These are phyloP conservation scores for Caranx ignobilis DNA, from an alignment of 2,113 vertebrate species.

Conservation along the genomic window DNA sequence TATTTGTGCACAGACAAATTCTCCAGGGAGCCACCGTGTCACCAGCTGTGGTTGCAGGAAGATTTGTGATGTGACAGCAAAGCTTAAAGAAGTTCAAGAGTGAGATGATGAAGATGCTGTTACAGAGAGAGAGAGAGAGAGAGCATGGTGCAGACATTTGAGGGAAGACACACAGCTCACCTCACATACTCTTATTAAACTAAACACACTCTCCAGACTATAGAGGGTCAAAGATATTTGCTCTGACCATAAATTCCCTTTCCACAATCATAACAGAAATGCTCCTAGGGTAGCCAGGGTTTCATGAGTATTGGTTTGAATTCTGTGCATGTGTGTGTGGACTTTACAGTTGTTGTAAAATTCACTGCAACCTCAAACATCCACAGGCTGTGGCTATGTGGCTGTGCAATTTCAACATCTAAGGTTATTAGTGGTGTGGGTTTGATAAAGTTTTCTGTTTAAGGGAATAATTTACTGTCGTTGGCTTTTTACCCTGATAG, in stretches of 20 bases:
- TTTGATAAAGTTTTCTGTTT: too few species aligned
- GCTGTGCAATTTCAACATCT: too few species aligned
- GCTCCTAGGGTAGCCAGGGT: background rate
- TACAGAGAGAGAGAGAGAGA: background rate
- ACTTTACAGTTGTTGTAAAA: too few species aligned
- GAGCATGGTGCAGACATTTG: background rate
- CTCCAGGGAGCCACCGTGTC: background rate
- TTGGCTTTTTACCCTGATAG: background rate
- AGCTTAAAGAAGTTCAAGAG: background rate
- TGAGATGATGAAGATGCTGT: background rate
- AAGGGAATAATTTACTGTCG: background rate
- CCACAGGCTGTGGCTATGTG: too few species aligned
- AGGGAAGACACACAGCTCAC: constrained; percentile 30
- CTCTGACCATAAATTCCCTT: constrained; percentile 29
- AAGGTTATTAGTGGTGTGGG: background rate
- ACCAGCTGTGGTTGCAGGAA: constrained; percentile 13
- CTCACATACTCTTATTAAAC: constrained; percentile 57
- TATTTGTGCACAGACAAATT: constrained; percentile 16
- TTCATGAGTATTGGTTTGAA: background rate
- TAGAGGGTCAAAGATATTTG: constrained; percentile 44
- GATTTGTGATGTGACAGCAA: constrained; percentile 9
- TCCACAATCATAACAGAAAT: constrained; percentile 2
- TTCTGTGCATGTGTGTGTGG: background rate
- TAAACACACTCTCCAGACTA: constrained; percentile 25
- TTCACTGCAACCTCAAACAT: background rate